Evolutionary conservation across 1,140 invertebrate genomes (phyloP), one percentile per base, ranked within the genome.

Genomic region (Elysia chlorotica): DNA sequence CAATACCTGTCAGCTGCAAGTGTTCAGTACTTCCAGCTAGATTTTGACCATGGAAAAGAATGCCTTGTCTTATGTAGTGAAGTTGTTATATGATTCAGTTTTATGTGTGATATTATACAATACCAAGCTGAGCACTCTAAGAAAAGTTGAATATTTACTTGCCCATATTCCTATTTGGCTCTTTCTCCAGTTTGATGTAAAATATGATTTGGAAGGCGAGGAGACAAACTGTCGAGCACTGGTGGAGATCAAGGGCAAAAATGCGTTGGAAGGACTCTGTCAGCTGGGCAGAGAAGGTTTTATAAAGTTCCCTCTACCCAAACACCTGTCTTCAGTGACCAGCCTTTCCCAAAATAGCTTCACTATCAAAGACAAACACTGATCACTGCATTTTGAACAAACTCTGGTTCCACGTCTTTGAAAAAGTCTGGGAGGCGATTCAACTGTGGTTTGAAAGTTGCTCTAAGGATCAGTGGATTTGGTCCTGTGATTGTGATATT

Each of bases 261-360:
- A 56, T 63, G 59, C 63, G 14, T 30, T 71, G 17, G 38, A 71
- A 48, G 69, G 69, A 6, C 30, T 71, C 6, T 62, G 30, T 21
- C 36, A 71, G 28, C 28, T 71, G 38, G 69, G 57, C 25, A n/a
- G 19, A 0, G 23, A n/a, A 31, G 69, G 69, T 19, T 30, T 62
- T 1, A 23, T 71, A 4, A 71, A 62, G 25, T 48, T 71, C 69
- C 69, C 69, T 28, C 37, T 71, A 30, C 69, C 69, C 19, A 63
- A 56, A 4, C 69, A 71, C n/a, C 35, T 71, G n/a, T 62, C 57
- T 3, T 48, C 23, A 2, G 56, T 59, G 1, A 41, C 57, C 14
- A 48, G 36, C 2, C 36, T n/a, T 59, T 35, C 57, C 2, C 30
- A 59, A 6, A 71, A 71, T n/a, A 62, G 37, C 14, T 71, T 71